Percentiles rank a stretch among this genome's conserved stretches.
Evolutionary conservation across 1,140 invertebrate genomes (phyloP).

Genomic region (Batillaria attramentaria): DNA sequence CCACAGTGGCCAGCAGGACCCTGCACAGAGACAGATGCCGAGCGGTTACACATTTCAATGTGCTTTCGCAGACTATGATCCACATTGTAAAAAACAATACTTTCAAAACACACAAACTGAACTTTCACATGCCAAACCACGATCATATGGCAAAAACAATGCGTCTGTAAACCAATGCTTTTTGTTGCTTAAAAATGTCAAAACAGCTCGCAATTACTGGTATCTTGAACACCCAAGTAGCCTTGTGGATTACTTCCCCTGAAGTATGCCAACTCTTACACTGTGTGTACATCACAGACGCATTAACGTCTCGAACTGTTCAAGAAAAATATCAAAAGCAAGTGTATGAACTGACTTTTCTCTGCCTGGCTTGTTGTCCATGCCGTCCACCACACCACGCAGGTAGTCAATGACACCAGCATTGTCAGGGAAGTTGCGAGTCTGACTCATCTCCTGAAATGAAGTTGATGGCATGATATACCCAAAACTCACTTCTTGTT

Average conservation of each 20-base stretch:
- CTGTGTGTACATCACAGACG: neutral
- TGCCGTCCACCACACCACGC: constrained; percentile 44
- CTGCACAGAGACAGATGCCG: constrained; percentile 28
- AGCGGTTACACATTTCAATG: neutral
- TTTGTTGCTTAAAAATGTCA: no score
- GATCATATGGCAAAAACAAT: no score
- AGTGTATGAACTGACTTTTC: constrained; percentile 61
- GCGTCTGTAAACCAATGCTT: no score
- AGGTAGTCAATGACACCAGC: constrained; percentile 41
- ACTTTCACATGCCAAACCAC: no score
- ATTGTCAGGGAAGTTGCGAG: constrained; percentile 46
- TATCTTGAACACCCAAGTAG: no score
- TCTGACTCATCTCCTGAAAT: constrained; percentile 25
- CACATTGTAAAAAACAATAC: no score
- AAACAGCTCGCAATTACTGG: no score
- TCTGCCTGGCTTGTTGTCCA: constrained; percentile 58
- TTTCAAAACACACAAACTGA: no score
- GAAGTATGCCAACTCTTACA: neutral
- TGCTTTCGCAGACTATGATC: neutral
- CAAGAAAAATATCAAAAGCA: neutral
- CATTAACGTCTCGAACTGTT: neutral
- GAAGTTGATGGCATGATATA: no score
- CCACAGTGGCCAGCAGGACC: constrained; percentile 46
- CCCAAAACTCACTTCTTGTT: no score
- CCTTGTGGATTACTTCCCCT: no score